Evolutionary conservation across 2,888 invertebrate genomes (phyloP).

Genomic region (Callyntrura guangdongensis): DNA sequence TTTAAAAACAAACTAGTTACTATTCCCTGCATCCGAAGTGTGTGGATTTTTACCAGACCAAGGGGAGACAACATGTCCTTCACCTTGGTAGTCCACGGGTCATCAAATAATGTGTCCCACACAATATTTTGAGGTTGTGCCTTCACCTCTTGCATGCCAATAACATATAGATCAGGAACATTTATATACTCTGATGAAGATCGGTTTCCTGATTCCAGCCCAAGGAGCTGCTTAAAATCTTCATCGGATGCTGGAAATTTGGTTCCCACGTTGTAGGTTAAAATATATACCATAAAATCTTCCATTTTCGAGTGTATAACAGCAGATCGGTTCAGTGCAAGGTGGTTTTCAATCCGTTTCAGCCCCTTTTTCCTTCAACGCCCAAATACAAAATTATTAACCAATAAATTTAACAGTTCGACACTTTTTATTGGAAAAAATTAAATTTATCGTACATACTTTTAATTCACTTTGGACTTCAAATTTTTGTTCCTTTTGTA

Average conservation of each 20-base stretch:
- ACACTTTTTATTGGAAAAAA: too few species aligned
- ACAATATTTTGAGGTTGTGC: slow-evolving; percentile 94
- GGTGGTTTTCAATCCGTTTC: background rate
- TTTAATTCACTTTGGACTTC: too few species aligned
- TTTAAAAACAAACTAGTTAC: slow-evolving; percentile 92
- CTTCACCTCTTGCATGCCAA: slow-evolving; percentile 96
- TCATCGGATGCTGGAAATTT: slow-evolving; percentile 89
- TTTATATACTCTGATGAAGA: slow-evolving; percentile 87
- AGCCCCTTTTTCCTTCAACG: background rate
- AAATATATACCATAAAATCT: slow-evolving; percentile 89
- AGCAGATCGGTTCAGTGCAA: background rate
- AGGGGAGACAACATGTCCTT: slow-evolving; percentile 82
- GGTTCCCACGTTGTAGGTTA: slow-evolving; percentile 97
- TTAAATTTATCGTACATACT: too few species aligned
- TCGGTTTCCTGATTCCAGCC: slow-evolving; percentile 89
- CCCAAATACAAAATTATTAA: too few species aligned
- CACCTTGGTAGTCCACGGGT: slow-evolving; percentile 91
- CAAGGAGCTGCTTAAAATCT: slow-evolving; percentile 91
- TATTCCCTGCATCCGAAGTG: slow-evolving; percentile 94
- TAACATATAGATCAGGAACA: slow-evolving; percentile 93
- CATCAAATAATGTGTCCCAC: slow-evolving; percentile 92
- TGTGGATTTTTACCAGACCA: slow-evolving; percentile 90
- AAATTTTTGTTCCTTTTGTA: too few species aligned
- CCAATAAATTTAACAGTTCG: too few species aligned
- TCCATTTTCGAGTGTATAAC: slow-evolving; percentile 78